Evolutionary conservation across 2,113 vertebrate species (phyloP).

Genomic region (Sturnus vulgaris): DNA sequence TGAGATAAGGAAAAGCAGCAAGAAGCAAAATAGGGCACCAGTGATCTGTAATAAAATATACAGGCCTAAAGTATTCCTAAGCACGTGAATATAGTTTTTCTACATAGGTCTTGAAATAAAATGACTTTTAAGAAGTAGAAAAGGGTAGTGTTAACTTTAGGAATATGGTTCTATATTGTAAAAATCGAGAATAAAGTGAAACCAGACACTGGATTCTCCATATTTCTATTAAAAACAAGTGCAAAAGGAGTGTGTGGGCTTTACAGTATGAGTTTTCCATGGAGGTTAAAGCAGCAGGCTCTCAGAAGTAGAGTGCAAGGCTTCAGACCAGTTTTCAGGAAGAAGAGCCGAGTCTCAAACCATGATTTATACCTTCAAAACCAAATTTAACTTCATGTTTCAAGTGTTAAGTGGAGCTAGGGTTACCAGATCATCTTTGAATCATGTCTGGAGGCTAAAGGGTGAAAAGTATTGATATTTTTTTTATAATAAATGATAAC

Average conservation of each 20-base stretch:
- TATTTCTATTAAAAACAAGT: background rate
- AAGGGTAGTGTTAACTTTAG: background rate
- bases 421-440: background rate
- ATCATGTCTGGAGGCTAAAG: background rate
- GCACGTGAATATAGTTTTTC: background rate
- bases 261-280: background rate
- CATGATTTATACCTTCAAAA: background rate
- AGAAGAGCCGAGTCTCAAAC: background rate
- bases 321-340: background rate
- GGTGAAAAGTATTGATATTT: background rate
- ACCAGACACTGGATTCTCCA: background rate
- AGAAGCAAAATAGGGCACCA: background rate
- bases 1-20: background rate
- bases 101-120: background rate
- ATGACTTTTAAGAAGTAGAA: background rate
- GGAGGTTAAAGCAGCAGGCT: background rate
- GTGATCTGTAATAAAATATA: background rate
- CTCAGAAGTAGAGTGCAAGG: background rate
- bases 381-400: background rate
- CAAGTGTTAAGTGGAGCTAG: background rate
- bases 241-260: background rate
- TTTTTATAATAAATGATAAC: background rate
- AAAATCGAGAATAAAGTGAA: background rate
- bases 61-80: background rate
- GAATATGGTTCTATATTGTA: background rate